phyloP scores from a whole-genome alignment of 2,797 vertebrate species.

The Chaetophractus vellerosus region DNA sequence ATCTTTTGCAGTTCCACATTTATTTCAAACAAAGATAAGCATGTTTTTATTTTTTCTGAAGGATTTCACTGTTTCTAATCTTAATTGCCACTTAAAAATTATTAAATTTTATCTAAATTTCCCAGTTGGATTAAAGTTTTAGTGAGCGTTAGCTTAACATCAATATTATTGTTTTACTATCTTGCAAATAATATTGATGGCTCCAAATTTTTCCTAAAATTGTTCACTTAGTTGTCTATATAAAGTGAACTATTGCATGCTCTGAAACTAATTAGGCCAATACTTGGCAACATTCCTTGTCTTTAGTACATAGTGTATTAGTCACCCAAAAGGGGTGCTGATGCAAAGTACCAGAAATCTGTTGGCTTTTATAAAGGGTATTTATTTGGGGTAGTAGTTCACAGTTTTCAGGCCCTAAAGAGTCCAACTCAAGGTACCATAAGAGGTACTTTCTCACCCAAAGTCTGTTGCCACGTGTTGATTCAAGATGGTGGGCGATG shows the following conservation, averaged over 20 bases:
- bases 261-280: background rate
- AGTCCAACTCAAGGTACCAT: too few species aligned
- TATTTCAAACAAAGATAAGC: slow-evolving; percentile 54
- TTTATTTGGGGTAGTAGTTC: too few species aligned
- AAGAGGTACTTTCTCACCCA: too few species aligned
- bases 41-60: slow-evolving; percentile 13
- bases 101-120: slow-evolving; percentile 38
- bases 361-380: too few species aligned
- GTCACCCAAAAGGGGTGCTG: too few species aligned
- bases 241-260: slow-evolving; percentile 52
- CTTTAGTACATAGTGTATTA: background rate
- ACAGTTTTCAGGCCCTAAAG: too few species aligned
- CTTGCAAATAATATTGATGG: slow-evolving; percentile 13
- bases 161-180: slow-evolving; percentile 6
- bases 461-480: too few species aligned
- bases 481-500: too few species aligned
- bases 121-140: slow-evolving; percentile 27
- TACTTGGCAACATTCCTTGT: slow-evolving; percentile 7
- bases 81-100: background rate
- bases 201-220: background rate
- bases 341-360: too few species aligned
- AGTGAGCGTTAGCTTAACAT: background rate
- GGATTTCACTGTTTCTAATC: slow-evolving; percentile 35
- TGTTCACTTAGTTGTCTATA: slow-evolving; percentile 29
- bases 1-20: slow-evolving; percentile 13